A percentile compares a stretch with the other conserved stretches of the same genome.
Evolutionary conservation across 2,113 vertebrate genomes (phyloP).

Genomic region (Poicephalus gulielmi): DNA sequence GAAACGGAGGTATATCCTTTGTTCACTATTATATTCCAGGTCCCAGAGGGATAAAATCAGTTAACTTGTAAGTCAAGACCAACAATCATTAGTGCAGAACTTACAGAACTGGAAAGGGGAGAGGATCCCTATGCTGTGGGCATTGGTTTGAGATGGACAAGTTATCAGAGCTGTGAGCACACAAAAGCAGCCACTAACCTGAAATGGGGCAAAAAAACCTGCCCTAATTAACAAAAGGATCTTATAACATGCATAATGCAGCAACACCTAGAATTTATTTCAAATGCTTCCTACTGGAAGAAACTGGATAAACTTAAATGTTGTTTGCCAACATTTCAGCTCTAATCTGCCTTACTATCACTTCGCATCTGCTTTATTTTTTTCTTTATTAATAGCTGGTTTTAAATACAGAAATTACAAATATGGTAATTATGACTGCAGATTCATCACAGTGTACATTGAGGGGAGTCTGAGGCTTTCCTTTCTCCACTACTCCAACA

Average conservation of each 20-base stretch:
- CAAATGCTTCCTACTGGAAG: neutral
- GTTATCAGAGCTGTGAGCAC: neutral
- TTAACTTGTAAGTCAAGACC: neutral
- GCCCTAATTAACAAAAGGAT: accelerated
- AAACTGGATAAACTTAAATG: neutral
- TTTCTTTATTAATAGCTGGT: neutral
- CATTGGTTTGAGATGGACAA: neutral
- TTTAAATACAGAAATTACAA: neutral
- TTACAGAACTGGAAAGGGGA: neutral
- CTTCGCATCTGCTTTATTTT: neutral
- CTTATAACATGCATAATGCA: neutral
- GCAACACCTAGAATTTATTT: neutral
- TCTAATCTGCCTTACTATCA: neutral
- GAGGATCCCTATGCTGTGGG: neutral
- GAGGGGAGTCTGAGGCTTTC: neutral
- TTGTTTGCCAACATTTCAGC: neutral
- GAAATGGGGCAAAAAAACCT: neutral
- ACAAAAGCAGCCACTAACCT: neutral
- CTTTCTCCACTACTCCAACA: neutral
- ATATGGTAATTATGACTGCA: neutral
- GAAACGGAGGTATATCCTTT: neutral
- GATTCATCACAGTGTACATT: neutral
- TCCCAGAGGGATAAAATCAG: neutral
- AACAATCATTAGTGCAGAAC: neutral
- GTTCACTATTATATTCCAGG: neutral